Evolutionary conservation across 2,797 vertebrate species (phyloP).

Genomic region (Sebastes itinus): DNA sequence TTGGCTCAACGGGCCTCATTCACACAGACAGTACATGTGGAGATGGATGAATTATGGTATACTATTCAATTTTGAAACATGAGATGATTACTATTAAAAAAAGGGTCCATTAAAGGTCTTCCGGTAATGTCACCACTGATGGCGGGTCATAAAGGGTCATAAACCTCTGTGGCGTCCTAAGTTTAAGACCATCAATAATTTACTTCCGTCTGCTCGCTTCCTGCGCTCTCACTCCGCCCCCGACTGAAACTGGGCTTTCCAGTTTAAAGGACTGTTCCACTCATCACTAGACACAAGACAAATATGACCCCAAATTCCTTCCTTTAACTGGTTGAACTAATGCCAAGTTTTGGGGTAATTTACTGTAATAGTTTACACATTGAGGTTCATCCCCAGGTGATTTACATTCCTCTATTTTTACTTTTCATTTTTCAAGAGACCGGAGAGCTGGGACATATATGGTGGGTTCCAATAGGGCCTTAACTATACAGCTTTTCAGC

Average conservation of each 20-base stretch:
- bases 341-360: not conserved
- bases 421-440: not conserved
- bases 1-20: slow-evolving; percentile 20
- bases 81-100: slow-evolving; percentile 38
- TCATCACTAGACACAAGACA: not conserved
- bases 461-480: not conserved
- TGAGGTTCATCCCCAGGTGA: not conserved
- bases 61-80: slow-evolving; percentile 36
- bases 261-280: not conserved
- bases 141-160: slow-evolving; percentile 56
- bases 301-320: not conserved
- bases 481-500: not conserved
- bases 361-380: not conserved
- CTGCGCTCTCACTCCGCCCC: slow-evolving; percentile 6
- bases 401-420: not conserved
- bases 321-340: not conserved
- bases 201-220: slow-evolving; percentile 34
- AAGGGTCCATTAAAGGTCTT: slow-evolving; percentile 41
- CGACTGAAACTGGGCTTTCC: slow-evolving; percentile 29
- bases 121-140: slow-evolving; percentile 53
- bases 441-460: not conserved
- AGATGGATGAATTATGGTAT: slow-evolving; percentile 24
- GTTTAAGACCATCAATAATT: slow-evolving; percentile 69
- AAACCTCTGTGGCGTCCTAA: slow-evolving; percentile 50
- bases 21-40: slow-evolving; percentile 8